Percentiles rank a stretch among this genome's conserved stretches.
These are phyloP conservation scores for Conops quadrifasciatus DNA, from an alignment of 2,888 invertebrate genomes.

Conservation along the genomic window DNA sequence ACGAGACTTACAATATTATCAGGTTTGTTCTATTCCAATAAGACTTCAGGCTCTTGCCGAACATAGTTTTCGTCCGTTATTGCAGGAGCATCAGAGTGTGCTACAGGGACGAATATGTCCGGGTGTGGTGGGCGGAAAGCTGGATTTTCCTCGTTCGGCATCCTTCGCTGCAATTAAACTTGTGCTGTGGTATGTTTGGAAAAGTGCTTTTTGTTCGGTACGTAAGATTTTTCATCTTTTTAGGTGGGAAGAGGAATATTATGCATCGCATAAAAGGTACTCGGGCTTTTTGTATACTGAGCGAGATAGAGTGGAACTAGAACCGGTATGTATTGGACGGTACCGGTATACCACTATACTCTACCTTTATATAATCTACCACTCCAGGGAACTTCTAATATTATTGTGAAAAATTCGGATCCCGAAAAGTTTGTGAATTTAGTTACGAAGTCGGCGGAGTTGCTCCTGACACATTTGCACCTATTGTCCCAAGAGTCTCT, in stretches of 20 bases:
- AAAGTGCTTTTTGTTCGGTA: neutral
- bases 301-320: conserved; percentile 54
- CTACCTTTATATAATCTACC: conserved; percentile 45
- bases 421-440: conserved; percentile 79
- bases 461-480: conserved; percentile 79
- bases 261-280: conserved; percentile 76
- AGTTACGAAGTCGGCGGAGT: conserved; percentile 76
- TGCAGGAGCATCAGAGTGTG: conserved; percentile 75
- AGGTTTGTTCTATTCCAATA: conserved; percentile 66
- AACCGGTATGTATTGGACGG: conserved; percentile 55
- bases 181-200: conserved; percentile 72
- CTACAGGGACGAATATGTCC: conserved; percentile 81
- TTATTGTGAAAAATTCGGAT: conserved; percentile 78
- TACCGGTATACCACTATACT: conserved; percentile 57
- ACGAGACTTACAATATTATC: conserved; percentile 84
- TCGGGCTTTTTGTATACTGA: conserved; percentile 69
- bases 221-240: neutral
- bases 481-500: conserved; percentile 82
- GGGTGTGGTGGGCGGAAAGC: conserved; percentile 81
- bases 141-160: conserved; percentile 84
- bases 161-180: conserved; percentile 86
- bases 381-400: conserved; percentile 53
- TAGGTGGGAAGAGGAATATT: conserved; percentile 81
- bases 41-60: neutral
- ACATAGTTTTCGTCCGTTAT: neutral